Percentiles rank a stretch among this genome's conserved stretches.
Evolutionary conservation across 1,140 invertebrate species (phyloP).

Genomic region (Brachionus manjavacas): DNA sequence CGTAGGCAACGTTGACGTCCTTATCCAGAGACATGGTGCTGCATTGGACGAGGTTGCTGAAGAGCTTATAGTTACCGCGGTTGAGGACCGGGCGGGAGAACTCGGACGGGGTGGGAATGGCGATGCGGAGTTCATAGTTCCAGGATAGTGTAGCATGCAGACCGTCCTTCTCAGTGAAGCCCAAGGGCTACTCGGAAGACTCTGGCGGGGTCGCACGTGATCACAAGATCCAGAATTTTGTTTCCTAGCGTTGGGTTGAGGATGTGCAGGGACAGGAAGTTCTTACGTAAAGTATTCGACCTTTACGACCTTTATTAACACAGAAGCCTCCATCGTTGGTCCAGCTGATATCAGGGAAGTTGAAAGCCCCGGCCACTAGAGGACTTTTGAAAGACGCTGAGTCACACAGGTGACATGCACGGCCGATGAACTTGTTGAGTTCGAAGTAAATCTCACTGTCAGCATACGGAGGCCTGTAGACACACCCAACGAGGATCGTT

Average conservation of each 20-base stretch:
- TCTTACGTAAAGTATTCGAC: no score
- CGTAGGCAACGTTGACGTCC: no score
- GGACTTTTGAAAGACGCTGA: neutral
- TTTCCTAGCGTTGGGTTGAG: neutral
- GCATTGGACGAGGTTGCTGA: no score
- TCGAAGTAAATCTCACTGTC: no score
- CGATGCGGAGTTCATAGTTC: neutral
- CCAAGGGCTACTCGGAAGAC: neutral
- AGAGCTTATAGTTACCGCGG: no score
- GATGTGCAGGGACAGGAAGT: neutral
- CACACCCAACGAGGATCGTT: no score
- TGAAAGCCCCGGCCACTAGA: neutral
- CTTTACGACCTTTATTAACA: no score
- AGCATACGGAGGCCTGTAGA: no score
- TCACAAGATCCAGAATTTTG: neutral
- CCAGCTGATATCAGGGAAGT: neutral
- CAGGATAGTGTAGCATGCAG: neutral
- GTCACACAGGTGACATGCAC: no score
- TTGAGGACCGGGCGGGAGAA: neutral
- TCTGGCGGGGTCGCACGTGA: neutral
- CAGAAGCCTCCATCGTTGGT: no score
- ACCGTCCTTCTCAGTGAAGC: neutral
- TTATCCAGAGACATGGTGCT: no score
- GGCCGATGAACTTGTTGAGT: no score
- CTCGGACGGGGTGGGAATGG: neutral